These are phyloP conservation scores for Selenia dentaria DNA, from an alignment of 2,888 invertebrate genomes.

Conservation along the genomic window DNA sequence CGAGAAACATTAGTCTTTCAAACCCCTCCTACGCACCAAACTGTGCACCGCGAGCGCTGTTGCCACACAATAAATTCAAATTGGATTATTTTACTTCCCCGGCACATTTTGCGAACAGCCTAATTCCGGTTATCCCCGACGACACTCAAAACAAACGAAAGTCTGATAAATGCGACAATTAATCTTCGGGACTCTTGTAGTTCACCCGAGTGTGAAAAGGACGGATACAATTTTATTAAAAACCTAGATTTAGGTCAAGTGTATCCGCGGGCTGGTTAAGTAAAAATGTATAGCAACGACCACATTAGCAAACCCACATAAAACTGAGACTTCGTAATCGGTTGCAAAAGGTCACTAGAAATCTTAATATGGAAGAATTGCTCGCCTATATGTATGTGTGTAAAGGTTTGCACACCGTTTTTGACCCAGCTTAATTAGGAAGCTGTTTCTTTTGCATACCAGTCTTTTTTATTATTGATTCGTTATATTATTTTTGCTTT, in stretches of 20 bases:
- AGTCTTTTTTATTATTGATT: too few relatives aligned
- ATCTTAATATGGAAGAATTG: too few relatives aligned
- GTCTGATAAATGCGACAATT: constrained; percentile 76
- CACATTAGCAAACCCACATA: too few relatives aligned
- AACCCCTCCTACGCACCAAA: constrained; percentile 3
- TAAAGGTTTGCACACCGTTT: too few relatives aligned
- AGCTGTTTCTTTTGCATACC: too few relatives aligned
- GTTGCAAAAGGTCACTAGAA: too few relatives aligned
- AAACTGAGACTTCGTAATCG: too few relatives aligned
- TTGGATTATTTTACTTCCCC: constrained; percentile 66
- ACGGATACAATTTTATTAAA: constrained; percentile 53
- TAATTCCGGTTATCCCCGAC: constrained; percentile 71
- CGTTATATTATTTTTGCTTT: too few relatives aligned
- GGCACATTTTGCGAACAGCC: constrained; percentile 67
- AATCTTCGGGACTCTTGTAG: constrained; percentile 61
- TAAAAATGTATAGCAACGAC: too few relatives aligned
- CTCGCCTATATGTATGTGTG: too few relatives aligned
- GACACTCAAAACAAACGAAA: constrained; percentile 78
- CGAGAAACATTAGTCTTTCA: not conserved
- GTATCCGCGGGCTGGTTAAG: too few relatives aligned
- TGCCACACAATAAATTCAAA: constrained; percentile 58
- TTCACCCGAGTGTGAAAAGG: constrained; percentile 53
- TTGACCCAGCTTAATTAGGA: too few relatives aligned
- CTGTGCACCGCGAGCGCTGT: constrained; percentile 6
- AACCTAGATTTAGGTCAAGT: constrained; percentile 55